phyloP scores from a whole-genome alignment of 2,113 vertebrate species.

The chimpanzee (Pan troglodytes) region NHGRI_mPanTro3-v2.1_pri NC_072415.2:50220001-50220500 shows the following conservation, averaged over 20 bases:
- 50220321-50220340: constrained; percentile 67
- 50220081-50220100: constrained; percentile 59
- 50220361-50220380: constrained; percentile 31
- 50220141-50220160: constrained; percentile 59
- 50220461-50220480: constrained; percentile 64
- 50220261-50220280: constrained; percentile 74
- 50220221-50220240: constrained; percentile 73
- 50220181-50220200: constrained; percentile 79
- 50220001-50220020: too few species aligned
- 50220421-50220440: background rate
- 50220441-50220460: constrained; percentile 55
- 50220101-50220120: constrained; percentile 67
- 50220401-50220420: constrained; percentile 21
- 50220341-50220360: constrained; percentile 27
- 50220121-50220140: constrained; percentile 69
- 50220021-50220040: background rate
- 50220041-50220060: background rate
- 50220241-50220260: constrained; percentile 77
- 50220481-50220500: constrained; percentile 56
- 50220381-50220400: background rate
- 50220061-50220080: background rate
- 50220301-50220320: constrained; percentile 75
- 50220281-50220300: constrained; percentile 70
- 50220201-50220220: constrained; percentile 73
- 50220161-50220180: constrained; percentile 64